Evolutionary conservation across 2,113 vertebrate species (phyloP).

Genomic region (Proterorhinus semilunaris): DNA sequence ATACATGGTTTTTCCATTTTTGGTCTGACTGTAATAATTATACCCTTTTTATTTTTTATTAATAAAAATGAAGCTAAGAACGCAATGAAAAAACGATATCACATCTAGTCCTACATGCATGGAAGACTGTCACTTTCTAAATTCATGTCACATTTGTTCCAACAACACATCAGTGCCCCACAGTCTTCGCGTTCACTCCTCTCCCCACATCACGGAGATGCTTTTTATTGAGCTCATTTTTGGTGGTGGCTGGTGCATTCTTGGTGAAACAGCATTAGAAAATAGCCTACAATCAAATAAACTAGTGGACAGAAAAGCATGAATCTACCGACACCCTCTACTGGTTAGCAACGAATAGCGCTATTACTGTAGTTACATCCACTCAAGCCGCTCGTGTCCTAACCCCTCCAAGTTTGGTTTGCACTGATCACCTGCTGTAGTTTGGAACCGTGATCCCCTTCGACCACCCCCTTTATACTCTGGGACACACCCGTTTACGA

Average conservation of each 20-base stretch:
- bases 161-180: constrained; percentile 66
- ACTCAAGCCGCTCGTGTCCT: constrained; percentile 44
- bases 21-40: constrained; percentile 76
- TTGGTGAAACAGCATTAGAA: constrained; percentile 74
- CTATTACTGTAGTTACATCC: constrained; percentile 59
- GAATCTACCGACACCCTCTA: constrained; percentile 63
- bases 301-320: constrained; percentile 65
- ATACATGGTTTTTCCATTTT: constrained; percentile 72
- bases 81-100: constrained; percentile 63
- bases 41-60: constrained; percentile 66
- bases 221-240: constrained; percentile 69
- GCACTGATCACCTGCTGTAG: constrained; percentile 39
- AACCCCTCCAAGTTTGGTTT: constrained; percentile 44
- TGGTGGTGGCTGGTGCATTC: constrained; percentile 81
- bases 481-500: constrained; percentile 50
- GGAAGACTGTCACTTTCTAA: constrained; percentile 79
- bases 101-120: constrained; percentile 80
- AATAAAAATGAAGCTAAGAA: constrained; percentile 69
- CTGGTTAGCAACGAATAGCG: constrained; percentile 64
- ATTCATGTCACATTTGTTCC: constrained; percentile 69
- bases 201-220: constrained; percentile 52
- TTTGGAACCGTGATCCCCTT: constrained; percentile 45
- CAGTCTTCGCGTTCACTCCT: constrained; percentile 49
- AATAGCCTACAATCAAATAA: constrained; percentile 73
- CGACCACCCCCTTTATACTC: constrained; percentile 29